Evolutionary conservation across 2,113 vertebrate species (phyloP).

Genomic region (Chaenogobius annularis): DNA sequence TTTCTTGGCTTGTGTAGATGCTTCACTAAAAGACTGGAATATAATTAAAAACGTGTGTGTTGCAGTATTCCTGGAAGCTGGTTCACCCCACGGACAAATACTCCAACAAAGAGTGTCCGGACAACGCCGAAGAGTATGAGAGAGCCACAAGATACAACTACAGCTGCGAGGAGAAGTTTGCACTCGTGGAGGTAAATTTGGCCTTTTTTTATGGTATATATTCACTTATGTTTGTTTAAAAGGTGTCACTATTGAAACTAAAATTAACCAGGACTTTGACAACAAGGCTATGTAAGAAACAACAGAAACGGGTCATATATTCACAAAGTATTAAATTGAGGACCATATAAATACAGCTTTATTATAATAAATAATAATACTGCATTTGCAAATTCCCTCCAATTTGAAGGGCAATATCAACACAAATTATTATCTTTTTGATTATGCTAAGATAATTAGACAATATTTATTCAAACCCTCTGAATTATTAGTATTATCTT

Average conservation of each 20-base stretch:
- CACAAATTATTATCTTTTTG: no score
- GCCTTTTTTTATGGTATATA: neutral
- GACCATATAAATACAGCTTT: neutral
- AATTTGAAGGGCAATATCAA: no score
- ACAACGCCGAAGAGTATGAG: constrained; percentile 96
- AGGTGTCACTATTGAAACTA: no score
- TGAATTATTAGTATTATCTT: neutral
- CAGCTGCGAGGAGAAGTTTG: constrained; percentile 97
- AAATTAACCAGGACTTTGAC: no score
- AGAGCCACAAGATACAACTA: constrained; percentile 98
- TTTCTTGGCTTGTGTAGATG: neutral
- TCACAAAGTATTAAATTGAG: neutral
- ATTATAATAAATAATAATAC: no score
- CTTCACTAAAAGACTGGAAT: neutral
- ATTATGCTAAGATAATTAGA: no score
- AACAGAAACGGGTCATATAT: neutral
- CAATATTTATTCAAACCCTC: neutral
- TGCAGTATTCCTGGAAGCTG: constrained; percentile 97
- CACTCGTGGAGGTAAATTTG: constrained; percentile 91
- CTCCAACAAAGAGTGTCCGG: constrained; percentile 98
- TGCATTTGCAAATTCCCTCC: no score
- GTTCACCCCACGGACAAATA: constrained; percentile 99
- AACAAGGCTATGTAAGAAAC: neutral
- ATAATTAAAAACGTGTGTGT: neutral
- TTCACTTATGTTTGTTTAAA: no score